Conservation (phyloP, 1,140 invertebrate species). For the Orchesella cincta region DNA sequence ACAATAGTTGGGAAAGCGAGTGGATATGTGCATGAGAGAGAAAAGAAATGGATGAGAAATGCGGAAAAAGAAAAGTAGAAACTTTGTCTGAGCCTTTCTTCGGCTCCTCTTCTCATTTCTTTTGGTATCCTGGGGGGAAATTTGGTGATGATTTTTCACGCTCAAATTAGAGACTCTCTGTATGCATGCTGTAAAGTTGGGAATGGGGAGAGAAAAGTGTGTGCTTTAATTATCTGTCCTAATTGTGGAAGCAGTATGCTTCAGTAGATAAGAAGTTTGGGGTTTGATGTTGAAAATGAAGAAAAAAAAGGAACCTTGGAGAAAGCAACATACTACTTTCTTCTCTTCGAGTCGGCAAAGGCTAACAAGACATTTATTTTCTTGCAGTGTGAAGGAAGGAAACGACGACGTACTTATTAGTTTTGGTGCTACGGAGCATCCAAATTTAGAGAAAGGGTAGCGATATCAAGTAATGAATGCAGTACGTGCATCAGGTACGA, state of each 20-base stretch:
- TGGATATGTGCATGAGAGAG: neutral
- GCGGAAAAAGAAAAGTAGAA: neutral
- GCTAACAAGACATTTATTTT: slow-evolving; percentile 16
- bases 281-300: neutral
- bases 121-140: neutral
- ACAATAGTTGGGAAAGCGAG: neutral
- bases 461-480: no score
- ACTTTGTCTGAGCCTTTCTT: neutral
- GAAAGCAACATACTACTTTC: no score
- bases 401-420: no score
- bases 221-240: slow-evolving; percentile 20
- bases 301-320: no score
- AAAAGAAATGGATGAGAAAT: slow-evolving; percentile 1
- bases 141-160: slow-evolving; percentile 26
- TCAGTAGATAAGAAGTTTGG: no score
- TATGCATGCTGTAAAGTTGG: neutral
- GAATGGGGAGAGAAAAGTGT: slow-evolving; percentile 9
- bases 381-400: no score
- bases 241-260: slow-evolving; percentile 15
- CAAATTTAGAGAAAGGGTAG: no score
- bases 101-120: neutral
- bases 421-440: no score
- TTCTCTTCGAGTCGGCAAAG: no score
- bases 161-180: slow-evolving; percentile 21
- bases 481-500: no score